Conservation (phyloP, 2,888 invertebrate species). For the Linyphia triangularis region DNA sequence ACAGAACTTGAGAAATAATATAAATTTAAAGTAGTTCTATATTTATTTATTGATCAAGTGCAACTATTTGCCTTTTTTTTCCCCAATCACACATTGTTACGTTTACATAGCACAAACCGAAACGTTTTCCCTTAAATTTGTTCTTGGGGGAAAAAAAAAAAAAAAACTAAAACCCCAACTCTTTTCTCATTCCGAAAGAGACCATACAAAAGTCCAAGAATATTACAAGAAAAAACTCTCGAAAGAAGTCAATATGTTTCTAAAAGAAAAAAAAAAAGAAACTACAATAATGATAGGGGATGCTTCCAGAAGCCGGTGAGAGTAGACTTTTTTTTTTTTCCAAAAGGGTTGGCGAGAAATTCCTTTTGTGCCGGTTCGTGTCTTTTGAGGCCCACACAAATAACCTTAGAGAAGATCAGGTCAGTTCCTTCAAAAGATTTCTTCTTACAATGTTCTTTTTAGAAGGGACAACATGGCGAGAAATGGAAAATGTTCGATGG, state of each 20-base stretch:
- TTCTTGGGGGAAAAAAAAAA: neutral
- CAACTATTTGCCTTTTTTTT: too few relatives aligned
- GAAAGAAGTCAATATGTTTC: slow-evolving; percentile 27
- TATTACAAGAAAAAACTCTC: neutral
- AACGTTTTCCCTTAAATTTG: neutral
- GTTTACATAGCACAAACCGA: neutral
- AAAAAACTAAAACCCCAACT: neutral
- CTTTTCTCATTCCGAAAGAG: neutral
- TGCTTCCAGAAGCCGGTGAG: slow-evolving; percentile 15
- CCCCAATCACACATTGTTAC: too few relatives aligned
- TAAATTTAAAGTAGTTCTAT: too few relatives aligned
- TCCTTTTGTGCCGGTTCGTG: slow-evolving; percentile 32
- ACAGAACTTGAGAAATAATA: too few relatives aligned
- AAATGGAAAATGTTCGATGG: slow-evolving; percentile 51
- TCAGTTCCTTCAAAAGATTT: slow-evolving; percentile 38
- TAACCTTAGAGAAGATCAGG: slow-evolving; percentile 19
- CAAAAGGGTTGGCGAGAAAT: slow-evolving; percentile 5
- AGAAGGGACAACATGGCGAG: slow-evolving; percentile 1
- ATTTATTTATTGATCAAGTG: too few relatives aligned
- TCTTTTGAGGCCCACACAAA: slow-evolving; percentile 25
- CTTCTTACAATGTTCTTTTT: slow-evolving; percentile 35
- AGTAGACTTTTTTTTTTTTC: neutral
- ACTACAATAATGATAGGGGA: slow-evolving; percentile 9
- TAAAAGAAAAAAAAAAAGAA: neutral
- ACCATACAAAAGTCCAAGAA: neutral